phyloP scores from a whole-genome alignment of 1,140 invertebrate genomes.

The Pollicipes pollicipes region DNA sequence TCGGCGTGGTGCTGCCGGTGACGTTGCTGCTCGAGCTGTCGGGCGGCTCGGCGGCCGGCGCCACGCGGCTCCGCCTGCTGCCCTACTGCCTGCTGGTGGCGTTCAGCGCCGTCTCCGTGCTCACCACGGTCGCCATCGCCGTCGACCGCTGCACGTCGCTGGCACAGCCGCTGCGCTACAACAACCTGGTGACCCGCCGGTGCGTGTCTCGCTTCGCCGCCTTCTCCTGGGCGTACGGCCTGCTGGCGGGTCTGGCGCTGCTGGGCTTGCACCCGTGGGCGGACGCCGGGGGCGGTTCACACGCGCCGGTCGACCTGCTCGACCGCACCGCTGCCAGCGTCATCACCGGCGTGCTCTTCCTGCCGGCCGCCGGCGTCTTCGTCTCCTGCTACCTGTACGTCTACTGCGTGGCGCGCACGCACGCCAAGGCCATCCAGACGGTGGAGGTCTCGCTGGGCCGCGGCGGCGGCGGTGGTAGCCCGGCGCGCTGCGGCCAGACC shows the following conservation, averaged over 20 bases:
- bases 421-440: slow-evolving; percentile 44
- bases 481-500: background rate
- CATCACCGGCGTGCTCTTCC: slow-evolving; percentile 28
- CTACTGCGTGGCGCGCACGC: slow-evolving; percentile 41
- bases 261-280: too few species aligned
- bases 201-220: background rate
- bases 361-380: slow-evolving; percentile 35
- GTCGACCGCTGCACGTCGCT: background rate
- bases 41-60: too few species aligned
- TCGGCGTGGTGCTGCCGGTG: background rate
- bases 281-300: slow-evolving; percentile 29
- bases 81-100: background rate
- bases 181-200: background rate
- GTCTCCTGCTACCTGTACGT: slow-evolving; percentile 45
- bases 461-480: background rate
- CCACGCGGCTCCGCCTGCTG: background rate
- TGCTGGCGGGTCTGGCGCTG: background rate
- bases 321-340: slow-evolving; percentile 32
- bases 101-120: background rate
- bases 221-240: background rate
- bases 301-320: slow-evolving; percentile 29
- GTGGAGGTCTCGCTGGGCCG: slow-evolving; percentile 36
- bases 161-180: background rate
- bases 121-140: background rate
- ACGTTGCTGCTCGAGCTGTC: background rate